Evolutionary conservation across 2,797 vertebrate genomes (phyloP).

Genomic region (Nasua narica): DNA sequence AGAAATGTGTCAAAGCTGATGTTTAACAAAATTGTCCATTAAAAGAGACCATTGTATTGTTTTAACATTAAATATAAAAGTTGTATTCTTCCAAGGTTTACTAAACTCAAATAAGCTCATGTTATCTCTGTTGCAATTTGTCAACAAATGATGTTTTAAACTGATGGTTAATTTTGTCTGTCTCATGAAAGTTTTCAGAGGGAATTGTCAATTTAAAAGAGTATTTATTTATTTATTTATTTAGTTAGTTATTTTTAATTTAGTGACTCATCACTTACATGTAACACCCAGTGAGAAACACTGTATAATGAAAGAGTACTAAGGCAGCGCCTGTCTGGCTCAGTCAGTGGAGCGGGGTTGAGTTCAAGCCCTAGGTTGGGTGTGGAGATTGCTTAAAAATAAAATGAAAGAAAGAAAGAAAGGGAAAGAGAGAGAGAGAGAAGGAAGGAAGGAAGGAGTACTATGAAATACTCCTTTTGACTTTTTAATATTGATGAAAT

Average conservation of each 20-base stretch:
- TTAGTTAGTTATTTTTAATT: not conserved
- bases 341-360: not conserved
- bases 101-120: not conserved
- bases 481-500: not conserved
- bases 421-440: too few species aligned
- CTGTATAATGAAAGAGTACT: not conserved
- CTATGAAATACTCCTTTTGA: not conserved
- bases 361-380: not conserved
- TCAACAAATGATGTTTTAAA: not conserved
- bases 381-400: not conserved
- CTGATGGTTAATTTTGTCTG: not conserved
- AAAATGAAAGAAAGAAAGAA: not conserved
- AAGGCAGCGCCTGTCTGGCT: not conserved
- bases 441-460: too few species aligned
- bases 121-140: not conserved
- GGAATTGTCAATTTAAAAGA: not conserved
- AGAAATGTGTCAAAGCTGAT: not conserved
- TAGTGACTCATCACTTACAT: not conserved
- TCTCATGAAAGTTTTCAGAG: not conserved
- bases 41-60: not conserved
- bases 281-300: not conserved
- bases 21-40: not conserved
- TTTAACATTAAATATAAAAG: not conserved
- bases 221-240: not conserved
- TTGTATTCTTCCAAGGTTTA: not conserved